A percentile compares a stretch with the other conserved stretches of the same genome.
Evolutionary conservation across 2,113 vertebrate species (phyloP).

Genomic region (Acanthisitta chloris): DNA sequence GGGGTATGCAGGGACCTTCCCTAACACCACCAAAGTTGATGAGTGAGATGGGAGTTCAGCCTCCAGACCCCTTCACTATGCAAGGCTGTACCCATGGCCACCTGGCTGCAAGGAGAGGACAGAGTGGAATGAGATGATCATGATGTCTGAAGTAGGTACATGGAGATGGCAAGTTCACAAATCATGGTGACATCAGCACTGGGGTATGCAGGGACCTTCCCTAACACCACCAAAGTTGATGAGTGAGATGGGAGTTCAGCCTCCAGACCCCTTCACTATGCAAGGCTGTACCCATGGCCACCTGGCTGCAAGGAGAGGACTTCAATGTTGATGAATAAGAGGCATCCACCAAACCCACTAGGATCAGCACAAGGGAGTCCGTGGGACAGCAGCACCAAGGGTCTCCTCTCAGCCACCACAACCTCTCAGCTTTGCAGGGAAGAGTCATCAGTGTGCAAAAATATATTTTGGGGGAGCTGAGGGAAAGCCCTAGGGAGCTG

Average conservation of each 20-base stretch:
- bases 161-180: neutral
- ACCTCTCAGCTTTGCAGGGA: neutral
- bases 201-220: neutral
- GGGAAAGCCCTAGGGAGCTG: neutral
- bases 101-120: neutral
- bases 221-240: accelerated
- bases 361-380: neutral
- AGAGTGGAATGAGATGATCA: too few species aligned
- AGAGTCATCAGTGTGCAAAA: neutral
- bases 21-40: accelerated
- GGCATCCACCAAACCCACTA: accelerated
- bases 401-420: accelerated
- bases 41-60: neutral
- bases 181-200: accelerated
- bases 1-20: neutral
- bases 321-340: neutral
- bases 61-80: accelerated
- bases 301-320: neutral
- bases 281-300: accelerated
- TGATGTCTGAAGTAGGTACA: neutral
- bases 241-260: neutral
- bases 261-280: accelerated
- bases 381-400: accelerated
- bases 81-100: accelerated
- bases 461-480: neutral